These are phyloP conservation scores for Apamea sordens DNA, from an alignment of 2,888 invertebrate species.

Conservation along the genomic window DNA sequence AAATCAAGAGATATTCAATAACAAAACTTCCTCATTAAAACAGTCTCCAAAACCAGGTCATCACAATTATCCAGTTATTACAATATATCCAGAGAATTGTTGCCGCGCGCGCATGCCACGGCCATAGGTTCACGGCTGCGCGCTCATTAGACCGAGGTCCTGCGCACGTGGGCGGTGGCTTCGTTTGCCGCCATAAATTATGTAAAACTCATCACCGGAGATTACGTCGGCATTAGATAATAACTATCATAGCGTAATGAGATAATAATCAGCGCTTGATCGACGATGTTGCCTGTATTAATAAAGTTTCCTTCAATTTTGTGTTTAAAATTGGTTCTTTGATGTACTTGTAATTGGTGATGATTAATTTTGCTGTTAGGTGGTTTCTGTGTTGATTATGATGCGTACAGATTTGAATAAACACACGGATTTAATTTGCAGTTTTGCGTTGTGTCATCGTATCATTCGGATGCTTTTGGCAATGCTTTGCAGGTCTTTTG, in stretches of 20 bases:
- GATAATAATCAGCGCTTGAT: slow-evolving; percentile 61
- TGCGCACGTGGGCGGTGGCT: slow-evolving; percentile 66
- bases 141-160: slow-evolving; percentile 64
- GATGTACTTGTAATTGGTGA: slow-evolving; percentile 33
- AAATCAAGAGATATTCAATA: not conserved
- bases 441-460: too few species aligned
- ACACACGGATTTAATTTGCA: not conserved
- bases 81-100: slow-evolving; percentile 44
- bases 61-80: slow-evolving; percentile 35
- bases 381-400: not conserved
- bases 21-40: not conserved
- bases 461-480: not conserved
- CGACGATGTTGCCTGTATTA: slow-evolving; percentile 38
- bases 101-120: slow-evolving; percentile 58
- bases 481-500: not conserved
- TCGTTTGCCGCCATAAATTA: slow-evolving; percentile 71
- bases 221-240: slow-evolving; percentile 68
- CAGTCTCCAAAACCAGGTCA: slow-evolving; percentile 25
- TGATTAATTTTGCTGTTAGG: slow-evolving; percentile 36
- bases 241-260: slow-evolving; percentile 60
- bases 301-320: slow-evolving; percentile 41
- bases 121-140: slow-evolving; percentile 68
- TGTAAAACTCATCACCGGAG: slow-evolving; percentile 69
- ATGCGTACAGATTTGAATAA: not conserved
- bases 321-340: slow-evolving; percentile 36